Evolutionary conservation across 2,797 vertebrate genomes (phyloP).

Genomic region (Melanotaenia maccullochi): DNA sequence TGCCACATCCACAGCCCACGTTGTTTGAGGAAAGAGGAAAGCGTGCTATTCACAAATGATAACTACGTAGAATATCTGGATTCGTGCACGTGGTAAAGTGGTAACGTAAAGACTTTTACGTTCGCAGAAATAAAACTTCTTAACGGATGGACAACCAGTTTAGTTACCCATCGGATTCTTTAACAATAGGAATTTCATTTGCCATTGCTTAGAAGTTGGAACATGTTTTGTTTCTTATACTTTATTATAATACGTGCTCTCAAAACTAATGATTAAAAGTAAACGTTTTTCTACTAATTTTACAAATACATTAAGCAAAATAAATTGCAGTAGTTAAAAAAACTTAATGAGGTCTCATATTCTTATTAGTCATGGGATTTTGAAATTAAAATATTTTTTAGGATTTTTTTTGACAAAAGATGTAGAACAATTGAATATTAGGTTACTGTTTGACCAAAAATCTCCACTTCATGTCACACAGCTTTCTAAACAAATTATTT

Average conservation of each 20-base stretch:
- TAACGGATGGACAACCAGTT: too few species aligned
- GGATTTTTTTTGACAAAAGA: too few species aligned
- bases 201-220: not conserved
- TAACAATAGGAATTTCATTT: not conserved
- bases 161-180: not conserved
- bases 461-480: not conserved
- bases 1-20: constrained; percentile 81
- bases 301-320: too few species aligned
- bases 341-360: too few species aligned
- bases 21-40: constrained; percentile 14
- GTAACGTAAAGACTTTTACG: constrained; percentile 1
- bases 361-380: too few species aligned
- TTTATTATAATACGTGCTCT: too few species aligned
- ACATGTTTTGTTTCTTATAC: too few species aligned
- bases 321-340: too few species aligned
- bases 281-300: too few species aligned
- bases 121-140: constrained; percentile 14
- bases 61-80: constrained; percentile 16
- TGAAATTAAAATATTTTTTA: too few species aligned
- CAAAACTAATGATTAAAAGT: too few species aligned
- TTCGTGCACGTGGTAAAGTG: not conserved
- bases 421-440: too few species aligned
- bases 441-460: not conserved
- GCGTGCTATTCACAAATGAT: constrained; percentile 36
- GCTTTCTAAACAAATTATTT: not conserved